Base-by-base conservation (phyloP, 2,888 invertebrate species). In the Pristionchus fissidentatus region DNA sequence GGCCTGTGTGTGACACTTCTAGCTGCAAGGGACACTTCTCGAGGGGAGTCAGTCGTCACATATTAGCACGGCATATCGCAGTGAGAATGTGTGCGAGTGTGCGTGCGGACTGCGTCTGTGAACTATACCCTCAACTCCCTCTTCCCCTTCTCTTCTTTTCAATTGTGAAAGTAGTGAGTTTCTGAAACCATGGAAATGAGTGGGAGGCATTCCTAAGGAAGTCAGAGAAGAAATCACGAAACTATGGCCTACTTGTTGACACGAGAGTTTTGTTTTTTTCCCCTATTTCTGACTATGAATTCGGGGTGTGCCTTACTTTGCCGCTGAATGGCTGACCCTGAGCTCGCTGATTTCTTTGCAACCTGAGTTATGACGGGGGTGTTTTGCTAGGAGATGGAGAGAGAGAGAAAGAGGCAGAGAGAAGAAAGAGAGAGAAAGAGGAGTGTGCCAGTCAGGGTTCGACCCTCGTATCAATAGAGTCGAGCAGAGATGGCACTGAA, bases 341-440 rank as follows among this genome's bases (percentile, higher is more conserved):
- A 66, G n/a, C 38, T 66, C 57, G 22, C 3, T 22, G n/a, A 66
- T 66, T 66, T 66, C 22, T 66, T 66, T 38, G 13, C n/a, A n/a
- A n/a, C n/a, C n/a, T n/a, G 38, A 66, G 66, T 77, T 13, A 38
- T 15, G 22, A 22, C 32, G 29, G 46, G 26, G 32, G 3, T 49
- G 29, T 49, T 52, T 49, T 46, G 52, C 32, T 32, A 1, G 26
- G 73, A 38, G 73, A 73, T 22, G 41, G 41, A 73, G 73, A 62
- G 62, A 41, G 73, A 38, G 73, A 73, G 43, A 73, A 73, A 73
- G 73, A 62, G 62, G 62, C 35, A 32, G 62, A 62, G 62, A 77
- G 46, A 32, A 46, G 49, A 38, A 32, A 35, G 35, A 32, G 22
- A 26, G 43, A 41, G 22, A 52, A 22, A 52, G 15, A 22, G 52